phyloP scores from a whole-genome alignment of 2,888 invertebrate species.

The Ichneumon xanthorius region DNA sequence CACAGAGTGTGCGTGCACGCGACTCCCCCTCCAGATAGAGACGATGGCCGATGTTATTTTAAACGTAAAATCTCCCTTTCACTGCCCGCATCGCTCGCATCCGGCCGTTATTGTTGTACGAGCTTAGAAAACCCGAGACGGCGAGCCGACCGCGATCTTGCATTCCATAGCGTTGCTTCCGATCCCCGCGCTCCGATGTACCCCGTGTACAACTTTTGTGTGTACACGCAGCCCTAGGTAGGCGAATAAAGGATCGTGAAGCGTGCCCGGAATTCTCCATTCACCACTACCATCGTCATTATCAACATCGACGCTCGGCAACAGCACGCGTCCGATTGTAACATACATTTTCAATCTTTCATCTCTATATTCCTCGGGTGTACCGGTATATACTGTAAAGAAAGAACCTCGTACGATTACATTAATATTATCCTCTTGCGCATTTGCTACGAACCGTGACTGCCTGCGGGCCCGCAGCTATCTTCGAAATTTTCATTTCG shows the following conservation, averaged over 20 bases:
- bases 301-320: constrained; percentile 55
- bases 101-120: constrained; percentile 61
- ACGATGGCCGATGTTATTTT: not conserved
- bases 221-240: constrained; percentile 24
- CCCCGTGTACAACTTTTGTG: constrained; percentile 40
- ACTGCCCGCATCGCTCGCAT: constrained; percentile 52
- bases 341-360: constrained; percentile 10
- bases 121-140: constrained; percentile 52
- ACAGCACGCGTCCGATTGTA: constrained; percentile 65
- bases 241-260: constrained; percentile 5
- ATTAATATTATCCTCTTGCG: constrained; percentile 14
- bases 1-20: not conserved
- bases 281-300: constrained; percentile 43
- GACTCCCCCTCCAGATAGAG: not conserved
- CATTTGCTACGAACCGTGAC: constrained; percentile 14
- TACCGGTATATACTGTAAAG: constrained; percentile 23
- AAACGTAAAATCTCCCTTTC: constrained; percentile 33
- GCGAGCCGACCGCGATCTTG: constrained; percentile 21
- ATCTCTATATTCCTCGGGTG: constrained; percentile 53
- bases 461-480: not conserved
- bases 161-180: constrained; percentile 65
- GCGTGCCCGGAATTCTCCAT: constrained; percentile 44
- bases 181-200: constrained; percentile 54
- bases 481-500: not conserved
- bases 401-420: constrained; percentile 42